Base-by-base conservation (phyloP, 1,140 invertebrate species). In the Panagrolaimus sp. region DNA sequence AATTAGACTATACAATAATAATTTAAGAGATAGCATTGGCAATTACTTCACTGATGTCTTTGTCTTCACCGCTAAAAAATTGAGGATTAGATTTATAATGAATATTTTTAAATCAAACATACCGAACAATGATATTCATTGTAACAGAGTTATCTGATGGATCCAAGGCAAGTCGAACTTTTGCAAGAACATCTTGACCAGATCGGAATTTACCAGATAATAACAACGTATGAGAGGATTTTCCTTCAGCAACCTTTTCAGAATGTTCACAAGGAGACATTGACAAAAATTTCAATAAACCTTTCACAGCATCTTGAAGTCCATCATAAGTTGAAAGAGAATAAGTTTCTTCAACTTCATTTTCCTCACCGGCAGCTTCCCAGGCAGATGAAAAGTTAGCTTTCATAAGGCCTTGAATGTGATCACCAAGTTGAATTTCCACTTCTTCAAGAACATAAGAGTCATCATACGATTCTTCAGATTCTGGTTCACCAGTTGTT, bases 401-500 rank as follows among this genome's bases (percentile, higher is more conserved):
- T 76, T 90, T 91, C 58, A 89, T 88, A 7, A 91, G 87, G 71
- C 90, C 89, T 80, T 94, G 90, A 67, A 98, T 90, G 84, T 96
- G 93, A 67, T 99, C 96, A 3, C 89, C 89, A 0, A 96, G 86
- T 12, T 88, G 88, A 43, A 97, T 85, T 82, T 96, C 94, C 24
- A 98, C 86, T 86, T 98, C 94, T 86, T 98, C 95, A 47, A 99
- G 84, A 84, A 89, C 89, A 84, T 91, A 92, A 81, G 90, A 89
- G 84, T 91, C 90, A 71, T 89, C 87, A 77, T 91, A 91, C 66
- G 90, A 93, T 81, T 96, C 93, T 15, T 84, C 83, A 45, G 92
- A 90, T 76, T 98, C 93, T 0, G 94, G 91, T 63, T 92, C 85
- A 0, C 94, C 94, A 1, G 94, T 97, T 48, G 88, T 89, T 0